phyloP scores from a whole-genome alignment of 1,140 invertebrate genomes.

The Drosophila cardini region DNA sequence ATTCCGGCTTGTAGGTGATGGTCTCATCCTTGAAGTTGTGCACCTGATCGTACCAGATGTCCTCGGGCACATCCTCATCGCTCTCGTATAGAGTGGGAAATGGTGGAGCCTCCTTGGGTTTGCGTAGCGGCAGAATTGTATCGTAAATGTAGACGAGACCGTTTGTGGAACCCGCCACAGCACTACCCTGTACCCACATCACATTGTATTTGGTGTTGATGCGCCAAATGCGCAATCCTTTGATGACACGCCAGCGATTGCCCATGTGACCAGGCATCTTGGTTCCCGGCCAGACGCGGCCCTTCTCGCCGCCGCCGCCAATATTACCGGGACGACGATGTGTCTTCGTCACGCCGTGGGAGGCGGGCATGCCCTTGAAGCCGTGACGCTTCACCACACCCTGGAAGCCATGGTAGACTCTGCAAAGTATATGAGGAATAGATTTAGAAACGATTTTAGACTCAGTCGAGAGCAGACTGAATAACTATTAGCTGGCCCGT shows the following conservation, averaged over 20 bases:
- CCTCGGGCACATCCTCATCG: conserved; percentile 85
- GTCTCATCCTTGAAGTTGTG: conserved; percentile 81
- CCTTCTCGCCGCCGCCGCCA: conserved; percentile 93
- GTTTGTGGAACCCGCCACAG: conserved; percentile 92
- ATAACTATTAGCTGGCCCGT: too few species aligned
- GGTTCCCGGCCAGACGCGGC: conserved; percentile 96
- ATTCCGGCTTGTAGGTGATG: conserved; percentile 71
- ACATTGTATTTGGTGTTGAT: conserved; percentile 98
- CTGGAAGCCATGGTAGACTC: conserved; percentile 98
- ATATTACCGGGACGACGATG: conserved; percentile 96
- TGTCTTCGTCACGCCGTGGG: conserved; percentile 97
- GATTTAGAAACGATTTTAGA: too few species aligned
- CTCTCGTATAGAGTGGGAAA: conserved; percentile 92
- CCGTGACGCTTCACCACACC: conserved; percentile 98
- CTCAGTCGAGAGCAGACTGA: too few species aligned
- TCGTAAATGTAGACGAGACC: conserved; percentile 94
- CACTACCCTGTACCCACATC: conserved; percentile 93
- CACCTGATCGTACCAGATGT: conserved; percentile 77
- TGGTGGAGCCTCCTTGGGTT: conserved; percentile 87
- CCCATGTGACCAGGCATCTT: conserved; percentile 99
- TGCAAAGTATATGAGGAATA: conserved; percentile 74
- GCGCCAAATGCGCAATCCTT: conserved; percentile 93
- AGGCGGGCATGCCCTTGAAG: conserved; percentile 96
- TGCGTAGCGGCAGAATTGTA: conserved; percentile 88
- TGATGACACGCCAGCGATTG: conserved; percentile 89